Percentiles rank a stretch among this genome's conserved stretches.
These are phyloP conservation scores for Drosophila carrolli DNA, from an alignment of 1,140 invertebrate species.

Conservation along the genomic window DNA sequence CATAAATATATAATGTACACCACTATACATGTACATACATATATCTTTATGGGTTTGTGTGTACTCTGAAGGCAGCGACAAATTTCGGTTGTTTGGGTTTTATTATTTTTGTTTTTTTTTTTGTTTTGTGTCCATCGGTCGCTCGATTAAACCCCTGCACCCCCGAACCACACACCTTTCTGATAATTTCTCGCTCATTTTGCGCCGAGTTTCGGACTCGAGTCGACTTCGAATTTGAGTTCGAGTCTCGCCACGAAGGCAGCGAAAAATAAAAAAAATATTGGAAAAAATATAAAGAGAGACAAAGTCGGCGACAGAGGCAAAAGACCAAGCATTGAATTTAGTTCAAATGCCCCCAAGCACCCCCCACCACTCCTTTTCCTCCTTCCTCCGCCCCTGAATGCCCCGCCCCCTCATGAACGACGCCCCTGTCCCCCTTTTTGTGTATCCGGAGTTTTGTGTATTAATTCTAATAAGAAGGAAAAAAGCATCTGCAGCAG, in stretches of 20 bases:
- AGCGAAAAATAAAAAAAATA: background rate
- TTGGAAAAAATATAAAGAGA: slow-evolving; percentile 27
- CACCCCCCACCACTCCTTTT: background rate
- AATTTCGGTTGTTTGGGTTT: slow-evolving; percentile 35
- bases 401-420: background rate
- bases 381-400: background rate
- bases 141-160: slow-evolving; percentile 25
- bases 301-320: slow-evolving; percentile 17
- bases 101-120: slow-evolving; percentile 19
- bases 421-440: slow-evolving; percentile 2
- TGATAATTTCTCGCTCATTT: slow-evolving; percentile 75
- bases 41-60: slow-evolving; percentile 7
- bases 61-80: slow-evolving; percentile 11
- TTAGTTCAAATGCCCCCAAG: slow-evolving; percentile 43
- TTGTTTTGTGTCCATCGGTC: slow-evolving; percentile 18
- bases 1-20: slow-evolving; percentile 33
- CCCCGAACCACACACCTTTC: slow-evolving; percentile 29
- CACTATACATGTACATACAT: background rate
- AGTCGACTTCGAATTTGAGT: slow-evolving; percentile 48
- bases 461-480: slow-evolving; percentile 74
- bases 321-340: slow-evolving; percentile 41
- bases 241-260: background rate
- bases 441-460: slow-evolving; percentile 53
- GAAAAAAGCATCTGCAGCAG: slow-evolving; percentile 65
- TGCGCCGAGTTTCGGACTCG: slow-evolving; percentile 44